These are phyloP conservation scores for Prorops nasuta DNA, from an alignment of 1,140 invertebrate species.

Conservation along the genomic window DNA sequence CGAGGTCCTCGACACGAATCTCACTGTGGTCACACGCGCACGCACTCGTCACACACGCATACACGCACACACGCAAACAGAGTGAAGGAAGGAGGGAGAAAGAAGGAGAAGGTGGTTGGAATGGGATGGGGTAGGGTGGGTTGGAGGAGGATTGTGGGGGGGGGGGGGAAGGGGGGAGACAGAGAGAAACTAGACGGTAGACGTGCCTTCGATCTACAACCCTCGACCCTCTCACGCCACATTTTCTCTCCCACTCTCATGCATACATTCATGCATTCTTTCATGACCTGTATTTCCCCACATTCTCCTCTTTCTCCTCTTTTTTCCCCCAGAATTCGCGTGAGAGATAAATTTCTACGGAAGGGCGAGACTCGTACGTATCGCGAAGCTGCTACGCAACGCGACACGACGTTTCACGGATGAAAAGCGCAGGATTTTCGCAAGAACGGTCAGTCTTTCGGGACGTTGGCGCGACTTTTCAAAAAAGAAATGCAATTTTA, in stretches of 20 bases:
- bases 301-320: constrained; percentile 15
- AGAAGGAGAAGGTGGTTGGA: too few relatives aligned
- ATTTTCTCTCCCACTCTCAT: constrained; percentile 1
- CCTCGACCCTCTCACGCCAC: background rate
- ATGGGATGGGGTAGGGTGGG: too few relatives aligned
- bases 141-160: too few relatives aligned
- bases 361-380: constrained; percentile 13
- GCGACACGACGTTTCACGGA: constrained; percentile 19
- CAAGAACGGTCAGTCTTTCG: too few relatives aligned
- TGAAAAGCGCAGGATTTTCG: constrained; percentile 11
- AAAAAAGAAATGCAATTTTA: too few relatives aligned
- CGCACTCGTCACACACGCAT: background rate
- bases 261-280: constrained; percentile 1
- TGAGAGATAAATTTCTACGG: constrained; percentile 14
- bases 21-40: background rate
- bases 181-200: too few relatives aligned
- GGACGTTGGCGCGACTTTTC: too few relatives aligned
- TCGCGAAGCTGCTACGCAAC: too few relatives aligned
- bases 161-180: too few relatives aligned
- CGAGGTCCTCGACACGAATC: background rate
- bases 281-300: constrained; percentile 20
- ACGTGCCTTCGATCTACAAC: too few relatives aligned
- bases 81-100: too few relatives aligned
- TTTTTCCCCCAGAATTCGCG: background rate
- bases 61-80: background rate